Evolutionary conservation across 2,113 vertebrate genomes (phyloP).

Genomic region (Caracal caracal): DNA sequence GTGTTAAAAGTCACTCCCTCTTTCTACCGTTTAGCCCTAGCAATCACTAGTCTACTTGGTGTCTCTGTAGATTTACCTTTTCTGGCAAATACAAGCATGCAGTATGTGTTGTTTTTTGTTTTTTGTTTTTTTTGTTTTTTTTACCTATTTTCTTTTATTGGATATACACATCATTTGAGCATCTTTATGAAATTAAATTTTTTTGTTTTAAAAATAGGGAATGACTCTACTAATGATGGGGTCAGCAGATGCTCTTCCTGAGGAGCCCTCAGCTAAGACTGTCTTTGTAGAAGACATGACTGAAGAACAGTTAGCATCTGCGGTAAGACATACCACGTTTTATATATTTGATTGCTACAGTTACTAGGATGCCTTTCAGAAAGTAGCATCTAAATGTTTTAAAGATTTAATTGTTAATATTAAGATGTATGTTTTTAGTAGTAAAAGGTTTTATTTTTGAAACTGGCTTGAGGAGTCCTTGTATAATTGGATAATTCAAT

Average conservation of each 20-base stretch:
- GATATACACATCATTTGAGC: neutral
- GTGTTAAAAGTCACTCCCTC: neutral
- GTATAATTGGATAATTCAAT: neutral
- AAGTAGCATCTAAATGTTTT: conserved; percentile 6
- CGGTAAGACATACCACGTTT: conserved; percentile 87
- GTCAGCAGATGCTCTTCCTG: conserved; percentile 95
- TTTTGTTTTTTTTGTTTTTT: neutral
- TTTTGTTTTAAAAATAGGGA: conserved; percentile 86
- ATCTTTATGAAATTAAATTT: neutral
- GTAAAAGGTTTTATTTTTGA: conserved; percentile 15
- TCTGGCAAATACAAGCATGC: neutral
- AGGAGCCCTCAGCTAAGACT: conserved; percentile 94
- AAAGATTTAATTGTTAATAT: neutral
- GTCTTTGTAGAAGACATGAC: conserved; percentile 99
- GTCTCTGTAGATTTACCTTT: neutral
- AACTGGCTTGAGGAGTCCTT: neutral
- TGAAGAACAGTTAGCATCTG: conserved; percentile 98
- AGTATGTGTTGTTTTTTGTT: neutral
- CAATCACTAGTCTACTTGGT: neutral
- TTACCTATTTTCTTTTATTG: conserved; percentile 24
- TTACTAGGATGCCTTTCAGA: conserved; percentile 45
- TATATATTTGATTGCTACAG: neutral
- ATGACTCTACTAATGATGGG: conserved; percentile 99
- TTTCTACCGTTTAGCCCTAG: neutral
- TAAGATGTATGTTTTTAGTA: neutral